These are phyloP conservation scores for Elgaria multicarinata DNA, from an alignment of 2,113 vertebrate species.

Conservation along the genomic window DNA sequence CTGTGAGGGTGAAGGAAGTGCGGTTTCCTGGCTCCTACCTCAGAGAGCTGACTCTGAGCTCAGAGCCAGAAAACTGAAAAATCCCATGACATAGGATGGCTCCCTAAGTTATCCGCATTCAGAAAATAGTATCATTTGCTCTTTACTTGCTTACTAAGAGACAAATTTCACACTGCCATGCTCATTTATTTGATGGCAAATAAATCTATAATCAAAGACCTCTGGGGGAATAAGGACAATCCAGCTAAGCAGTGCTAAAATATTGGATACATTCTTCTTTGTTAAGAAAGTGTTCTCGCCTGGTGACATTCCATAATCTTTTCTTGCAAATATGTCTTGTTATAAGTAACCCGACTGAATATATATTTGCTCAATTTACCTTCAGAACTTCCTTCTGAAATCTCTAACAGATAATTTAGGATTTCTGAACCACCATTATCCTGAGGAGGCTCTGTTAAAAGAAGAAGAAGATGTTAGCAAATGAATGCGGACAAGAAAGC, in stretches of 20 bases:
- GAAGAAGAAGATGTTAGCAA: slow-evolving; percentile 16
- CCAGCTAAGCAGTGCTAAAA: background rate
- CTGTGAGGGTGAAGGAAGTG: no score
- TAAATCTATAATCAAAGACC: background rate
- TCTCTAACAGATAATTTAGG: slow-evolving; percentile 92
- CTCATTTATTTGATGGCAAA: background rate
- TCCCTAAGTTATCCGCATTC: background rate
- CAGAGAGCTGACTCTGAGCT: no score
- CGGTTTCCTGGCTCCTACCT: no score
- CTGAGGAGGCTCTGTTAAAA: slow-evolving; percentile 88
- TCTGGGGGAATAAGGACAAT: background rate
- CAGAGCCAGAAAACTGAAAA: no score
- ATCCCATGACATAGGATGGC: no score
- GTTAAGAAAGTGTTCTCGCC: background rate
- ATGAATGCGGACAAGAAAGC: background rate
- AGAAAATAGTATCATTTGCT: background rate
- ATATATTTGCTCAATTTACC: slow-evolving; percentile 72
- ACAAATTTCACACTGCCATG: background rate
- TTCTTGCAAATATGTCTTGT: background rate
- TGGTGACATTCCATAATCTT: background rate
- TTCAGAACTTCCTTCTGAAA: slow-evolving; percentile 91
- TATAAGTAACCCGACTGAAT: background rate
- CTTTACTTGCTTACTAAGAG: background rate
- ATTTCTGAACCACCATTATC: slow-evolving; percentile 95
- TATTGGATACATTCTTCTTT: background rate